Conservation (phyloP, 2,113 vertebrate genomes). For the Miniopterus natalensis region DNA sequence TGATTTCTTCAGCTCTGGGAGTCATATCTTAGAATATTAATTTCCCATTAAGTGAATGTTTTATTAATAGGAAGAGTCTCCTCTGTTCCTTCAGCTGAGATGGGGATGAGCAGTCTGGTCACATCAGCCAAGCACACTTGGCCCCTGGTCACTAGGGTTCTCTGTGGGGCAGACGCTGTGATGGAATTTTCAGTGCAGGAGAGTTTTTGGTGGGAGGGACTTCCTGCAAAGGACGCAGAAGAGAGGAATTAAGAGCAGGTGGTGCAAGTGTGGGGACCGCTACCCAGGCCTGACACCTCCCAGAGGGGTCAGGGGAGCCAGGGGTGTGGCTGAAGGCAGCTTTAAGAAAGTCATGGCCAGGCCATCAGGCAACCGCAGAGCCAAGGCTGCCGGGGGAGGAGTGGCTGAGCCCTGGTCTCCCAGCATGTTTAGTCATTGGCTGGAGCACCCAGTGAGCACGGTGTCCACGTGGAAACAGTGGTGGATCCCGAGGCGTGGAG, state of each 20-base stretch:
- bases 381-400: fast-evolving
- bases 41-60: conserved; percentile 74
- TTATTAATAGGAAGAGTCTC: conserved; percentile 47
- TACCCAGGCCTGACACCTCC: neutral
- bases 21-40: conserved; percentile 79
- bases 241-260: neutral
- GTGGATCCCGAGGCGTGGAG: neutral
- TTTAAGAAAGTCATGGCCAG: neutral
- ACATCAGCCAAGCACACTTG: neutral
- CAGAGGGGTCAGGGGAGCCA: neutral
- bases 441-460: too few relatives aligned
- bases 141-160: neutral
- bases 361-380: neutral
- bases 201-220: neutral
- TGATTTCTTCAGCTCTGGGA: conserved; percentile 79
- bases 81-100: conserved; percentile 65
- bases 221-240: neutral
- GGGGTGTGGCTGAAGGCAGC: neutral
- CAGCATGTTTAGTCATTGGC: fast-evolving
- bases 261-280: neutral
- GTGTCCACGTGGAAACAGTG: fast-evolving
- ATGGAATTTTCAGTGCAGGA: neutral
- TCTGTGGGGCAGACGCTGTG: neutral
- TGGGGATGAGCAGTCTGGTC: neutral
- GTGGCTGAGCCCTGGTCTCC: fast-evolving